Base-by-base conservation (phyloP, 2,797 vertebrate genomes). In the Mormyrops boulengeri region DNA sequence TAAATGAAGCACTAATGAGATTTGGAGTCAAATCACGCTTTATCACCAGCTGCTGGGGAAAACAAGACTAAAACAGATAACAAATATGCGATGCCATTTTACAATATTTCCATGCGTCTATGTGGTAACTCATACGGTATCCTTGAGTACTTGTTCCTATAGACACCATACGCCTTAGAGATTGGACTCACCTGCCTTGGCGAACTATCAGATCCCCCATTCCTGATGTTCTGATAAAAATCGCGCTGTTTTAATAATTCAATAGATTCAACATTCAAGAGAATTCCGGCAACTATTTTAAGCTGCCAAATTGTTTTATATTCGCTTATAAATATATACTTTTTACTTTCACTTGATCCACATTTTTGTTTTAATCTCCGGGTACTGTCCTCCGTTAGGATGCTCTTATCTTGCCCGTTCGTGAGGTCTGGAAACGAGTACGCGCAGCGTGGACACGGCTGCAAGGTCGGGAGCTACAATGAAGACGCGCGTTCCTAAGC, bases 401-500 rank as follows among this genome's bases (percentile, higher is more conserved):
- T 91, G 91, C 89, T 91, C 92, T 91, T 87, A 88, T 91, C 92
- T 92, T 89, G 90, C 91, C 93, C 92, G 91, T 92, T 91, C 89
- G 66, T 89, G 90, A 95, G 91, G 89, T 92, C 95, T 95, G 94
- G 91, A 91, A 88, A 66, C 95, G 95, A 90, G 95, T 90, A 92
- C 95, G 96, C 95, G 96, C 96, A 44, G 95, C 96, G 95, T 95
- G 94, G 53, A 88, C 95, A 91, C 94, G 93, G 85, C 89, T 69
- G 82, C 47, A 80, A 55, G 91, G 92, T 93, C 93, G 94, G 92
- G 94, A 94, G 95, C 95, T 95, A 94, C 94, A 92, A 95, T 93
- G 93, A 94, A 94, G 93, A 93, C 88, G 93, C 95, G 95, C 95
- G 96, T 96, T 96, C 96, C 95, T 95, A 95, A 95, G 96, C 95